A percentile compares a stretch with the other conserved stretches of the same genome.
Conservation (phyloP, 2,113 vertebrate species). For the Myrmophylax atrothorax region DNA sequence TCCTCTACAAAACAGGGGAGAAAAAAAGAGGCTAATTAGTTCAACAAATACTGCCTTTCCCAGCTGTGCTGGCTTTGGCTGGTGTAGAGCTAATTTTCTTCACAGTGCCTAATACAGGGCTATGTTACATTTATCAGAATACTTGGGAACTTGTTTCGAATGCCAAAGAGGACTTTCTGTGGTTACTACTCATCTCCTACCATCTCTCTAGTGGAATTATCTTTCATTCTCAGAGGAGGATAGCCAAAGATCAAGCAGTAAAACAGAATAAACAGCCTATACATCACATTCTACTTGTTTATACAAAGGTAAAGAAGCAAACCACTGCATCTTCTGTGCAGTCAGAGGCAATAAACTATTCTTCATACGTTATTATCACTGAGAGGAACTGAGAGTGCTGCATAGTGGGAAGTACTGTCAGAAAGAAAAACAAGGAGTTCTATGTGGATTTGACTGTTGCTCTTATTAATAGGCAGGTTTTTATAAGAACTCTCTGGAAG, state of each 20-base stretch:
- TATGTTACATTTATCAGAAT: neutral
- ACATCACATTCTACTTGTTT: neutral
- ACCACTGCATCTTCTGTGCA: neutral
- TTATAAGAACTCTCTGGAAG: neutral
- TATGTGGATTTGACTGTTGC: fast-evolving
- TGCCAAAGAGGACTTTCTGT: neutral
- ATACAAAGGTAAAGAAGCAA: neutral
- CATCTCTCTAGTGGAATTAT: neutral
- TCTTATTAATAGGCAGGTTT: neutral
- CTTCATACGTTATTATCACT: neutral
- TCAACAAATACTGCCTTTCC: neutral
- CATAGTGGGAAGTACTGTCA: neutral
- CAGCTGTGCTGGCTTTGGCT: neutral
- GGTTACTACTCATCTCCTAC: neutral
- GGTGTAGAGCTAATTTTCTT: neutral
- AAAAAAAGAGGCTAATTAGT: neutral
- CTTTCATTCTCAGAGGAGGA: neutral
- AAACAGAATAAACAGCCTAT: neutral
- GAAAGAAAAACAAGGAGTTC: neutral
- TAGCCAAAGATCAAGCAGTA: neutral
- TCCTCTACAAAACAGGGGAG: slow-evolving; percentile 81
- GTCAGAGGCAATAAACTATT: neutral
- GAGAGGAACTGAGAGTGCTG: neutral
- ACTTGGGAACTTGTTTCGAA: neutral
- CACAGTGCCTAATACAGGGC: neutral